Base-by-base conservation (phyloP, 2,888 invertebrate genomes). In the Uropetala carovei region DNA sequence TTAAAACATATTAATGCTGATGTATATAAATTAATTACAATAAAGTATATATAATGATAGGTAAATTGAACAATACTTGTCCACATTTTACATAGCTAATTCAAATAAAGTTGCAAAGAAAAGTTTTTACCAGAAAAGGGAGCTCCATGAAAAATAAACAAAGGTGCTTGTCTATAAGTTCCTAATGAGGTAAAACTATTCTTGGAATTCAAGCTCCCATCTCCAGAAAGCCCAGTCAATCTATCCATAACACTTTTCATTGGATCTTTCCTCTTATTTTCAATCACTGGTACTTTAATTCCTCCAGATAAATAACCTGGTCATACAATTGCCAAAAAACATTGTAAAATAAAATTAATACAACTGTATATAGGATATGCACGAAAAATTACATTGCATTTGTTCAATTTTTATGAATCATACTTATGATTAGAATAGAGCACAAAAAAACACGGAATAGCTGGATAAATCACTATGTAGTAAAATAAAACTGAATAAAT, bases 91-190 rank as follows among this genome's bases (percentile, higher is more conserved):
- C 43, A 43, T 43, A 3, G 43, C 43, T 3, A 43, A 43, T 43
- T 43, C 43, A 43, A 43, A 43, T 43, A 43, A 30, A 13, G 18
- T 82, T 16, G 27, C 8, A 8, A 5, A 82, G 43, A 30, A n/a
- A 5, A 86, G 9, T 16, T 30, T n/a, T 86, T 86, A 86, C 86
- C 86, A 16, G 86, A 60, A 18, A 60, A 86, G 59, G 86, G 86
- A 60, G 86, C 86, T 60, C 86, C 86, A 86, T 86, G 86, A 60
- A 86, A 86, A 30, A 86, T 2, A 86, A 16, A 86, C 10, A 83
- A 9, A 18, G 60, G 10, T 27, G 60, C 86, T 30, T 64, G 14
- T 18, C 13, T n/a, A 56, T 9, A 10, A 27, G 8, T n/a, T 8
- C n/a, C 84, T 56, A 56, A 84, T 56, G 84, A 4, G 27, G 85